A percentile compares a stretch with the other conserved stretches of the same genome.
Conservation (phyloP, 1,140 invertebrate genomes). For the Chrysomallon squamiferum region DNA sequence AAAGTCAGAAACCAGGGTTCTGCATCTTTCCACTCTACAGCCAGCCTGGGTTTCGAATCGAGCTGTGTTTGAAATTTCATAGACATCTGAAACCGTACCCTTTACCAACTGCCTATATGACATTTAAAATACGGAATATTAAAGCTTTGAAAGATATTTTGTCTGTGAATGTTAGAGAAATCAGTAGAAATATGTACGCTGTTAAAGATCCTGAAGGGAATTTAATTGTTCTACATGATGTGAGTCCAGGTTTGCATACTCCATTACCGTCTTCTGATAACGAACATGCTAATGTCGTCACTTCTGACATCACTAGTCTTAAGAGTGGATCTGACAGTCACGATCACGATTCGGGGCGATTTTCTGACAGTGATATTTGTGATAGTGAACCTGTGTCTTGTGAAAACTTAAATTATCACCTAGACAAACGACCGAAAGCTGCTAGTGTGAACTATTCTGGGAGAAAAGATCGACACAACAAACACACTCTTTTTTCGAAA, state of each 20-base stretch:
- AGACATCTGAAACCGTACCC: constrained; percentile 32
- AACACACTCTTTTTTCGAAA: too few species aligned
- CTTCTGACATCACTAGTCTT: constrained; percentile 3
- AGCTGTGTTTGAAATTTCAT: constrained; percentile 41
- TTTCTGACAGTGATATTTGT: constrained; percentile 23
- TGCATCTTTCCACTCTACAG: constrained; percentile 37
- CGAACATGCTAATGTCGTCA: not conserved
- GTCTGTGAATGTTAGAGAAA: constrained; percentile 1
- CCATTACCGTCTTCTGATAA: not conserved
- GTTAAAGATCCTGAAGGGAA: constrained; percentile 47
- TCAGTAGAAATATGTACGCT: constrained; percentile 11
- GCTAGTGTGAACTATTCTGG: too few species aligned
- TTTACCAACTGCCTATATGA: constrained; percentile 23
- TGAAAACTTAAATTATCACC: too few species aligned
- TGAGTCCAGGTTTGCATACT: not conserved
- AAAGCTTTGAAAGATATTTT: constrained; percentile 14
- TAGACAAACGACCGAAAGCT: too few species aligned
- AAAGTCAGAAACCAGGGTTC: constrained; percentile 42
- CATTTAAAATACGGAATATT: constrained; percentile 33
- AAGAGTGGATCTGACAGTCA: constrained; percentile 9
- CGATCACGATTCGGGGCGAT: constrained; percentile 30
- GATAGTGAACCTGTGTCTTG: constrained; percentile 13
- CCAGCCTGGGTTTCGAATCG: constrained; percentile 4
- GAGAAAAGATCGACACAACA: too few species aligned
- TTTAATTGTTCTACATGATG: constrained; percentile 23